Base-by-base conservation (phyloP, 2,888 invertebrate genomes). In the Ormyrus nitidulus region DNA sequence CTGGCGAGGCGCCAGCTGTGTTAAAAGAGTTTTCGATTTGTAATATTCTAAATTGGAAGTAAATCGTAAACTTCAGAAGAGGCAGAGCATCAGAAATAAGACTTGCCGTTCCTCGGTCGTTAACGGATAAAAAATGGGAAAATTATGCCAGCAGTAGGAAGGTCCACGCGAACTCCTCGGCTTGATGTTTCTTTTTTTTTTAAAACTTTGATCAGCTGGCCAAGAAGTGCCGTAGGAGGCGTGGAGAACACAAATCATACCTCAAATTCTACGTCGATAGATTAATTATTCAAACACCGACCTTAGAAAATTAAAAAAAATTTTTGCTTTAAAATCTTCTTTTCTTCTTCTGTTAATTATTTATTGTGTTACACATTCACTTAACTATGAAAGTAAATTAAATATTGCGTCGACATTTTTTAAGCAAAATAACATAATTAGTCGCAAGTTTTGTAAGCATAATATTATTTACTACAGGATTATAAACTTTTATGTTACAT, bases 221-320 rank as follows among this genome's bases (percentile, higher is more conserved):
- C 59, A 59, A 58, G 59, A 64, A 71, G 70, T 71, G 72, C 68
- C 77, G 72, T 79, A 61, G 77, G 80, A 77, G 84, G 82, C 84
- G 84, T 83, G 79, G 83, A 84, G 79, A 78, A 78, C 77, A 85
- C 84, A 82, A 85, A 85, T 83, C 83, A 84, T 72, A 72, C 69
- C 79, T 77, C 74, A 77, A 80, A 81, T 82, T 58, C 74, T 65
- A 34, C 54, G 49, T 46, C 46, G 80, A 70, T 83, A 82, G 81
- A 86, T 84, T 84, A 84, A 86, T 85, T 84, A 83, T 83, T 83
- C 72, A 82, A 58, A 11, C 49, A 9, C 53, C 53, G 49, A 10
- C 48, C 54, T 66, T 69, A 78, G 9, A 61, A 77, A 53, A 51
- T 44, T 10, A 61, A 13, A 48, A 48, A 66, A 46, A n/a, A 48